A percentile compares a stretch with the other conserved stretches of the same genome.
Conservation (phyloP, 2,113 vertebrate species). For the Lamprotornis superbus region DNA sequence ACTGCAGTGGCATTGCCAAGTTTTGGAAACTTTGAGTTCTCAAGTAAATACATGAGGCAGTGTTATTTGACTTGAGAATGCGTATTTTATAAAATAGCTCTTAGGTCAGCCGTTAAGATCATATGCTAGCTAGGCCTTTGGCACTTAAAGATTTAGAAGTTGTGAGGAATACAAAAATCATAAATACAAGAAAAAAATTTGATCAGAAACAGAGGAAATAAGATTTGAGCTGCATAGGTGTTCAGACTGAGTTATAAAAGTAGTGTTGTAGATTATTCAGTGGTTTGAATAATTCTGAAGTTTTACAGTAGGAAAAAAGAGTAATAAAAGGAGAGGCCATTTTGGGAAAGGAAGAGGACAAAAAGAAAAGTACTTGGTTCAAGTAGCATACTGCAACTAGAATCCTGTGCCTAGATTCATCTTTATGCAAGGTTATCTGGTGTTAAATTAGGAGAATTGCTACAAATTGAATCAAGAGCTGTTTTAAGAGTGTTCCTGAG, state of each 20-base stretch:
- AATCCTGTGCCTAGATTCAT: not conserved
- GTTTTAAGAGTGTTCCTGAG: not conserved
- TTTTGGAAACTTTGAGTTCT: not conserved
- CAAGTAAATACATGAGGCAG: not conserved
- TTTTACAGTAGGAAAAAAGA: not conserved
- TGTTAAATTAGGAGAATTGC: not conserved
- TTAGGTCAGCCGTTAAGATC: not conserved
- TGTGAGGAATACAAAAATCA: not conserved
- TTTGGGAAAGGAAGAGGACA: not conserved
- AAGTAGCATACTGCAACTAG: not conserved
- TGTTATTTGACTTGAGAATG: not conserved
- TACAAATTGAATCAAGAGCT: not conserved
- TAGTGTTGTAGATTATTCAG: not conserved
- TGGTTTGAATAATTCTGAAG: not conserved
- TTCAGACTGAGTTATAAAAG: not conserved
- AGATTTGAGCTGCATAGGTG: not conserved
- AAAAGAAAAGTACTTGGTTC: not conserved
- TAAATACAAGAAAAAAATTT: not conserved
- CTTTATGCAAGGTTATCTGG: not conserved
- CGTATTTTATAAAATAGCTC: not conserved
- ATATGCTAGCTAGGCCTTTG: not conserved
- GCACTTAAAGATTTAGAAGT: not conserved
- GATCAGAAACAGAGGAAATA: not conserved
- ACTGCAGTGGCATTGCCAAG: not conserved
- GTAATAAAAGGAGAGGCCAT: not conserved